phyloP scores from a whole-genome alignment of 2,797 vertebrate species.

The Amblyraja radiata region DNA sequence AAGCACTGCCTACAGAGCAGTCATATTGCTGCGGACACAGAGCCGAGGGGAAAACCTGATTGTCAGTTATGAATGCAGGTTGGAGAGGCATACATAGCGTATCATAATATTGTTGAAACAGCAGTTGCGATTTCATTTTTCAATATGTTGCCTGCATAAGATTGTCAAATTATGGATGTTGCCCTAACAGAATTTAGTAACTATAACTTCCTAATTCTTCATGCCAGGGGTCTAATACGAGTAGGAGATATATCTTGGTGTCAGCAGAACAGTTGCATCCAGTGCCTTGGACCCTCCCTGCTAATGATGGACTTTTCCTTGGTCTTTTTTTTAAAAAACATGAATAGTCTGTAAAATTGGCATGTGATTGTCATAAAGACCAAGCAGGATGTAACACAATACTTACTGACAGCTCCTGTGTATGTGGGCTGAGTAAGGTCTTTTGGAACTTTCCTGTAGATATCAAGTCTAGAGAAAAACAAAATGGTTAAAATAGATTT shows the following conservation, averaged over 20 bases:
- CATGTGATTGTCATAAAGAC: neutral
- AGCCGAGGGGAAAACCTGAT: neutral
- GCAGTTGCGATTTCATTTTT: neutral
- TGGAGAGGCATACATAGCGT: neutral
- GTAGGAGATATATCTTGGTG: neutral
- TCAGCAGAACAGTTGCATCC: neutral
- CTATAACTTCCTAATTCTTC: neutral
- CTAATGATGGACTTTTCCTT: neutral
- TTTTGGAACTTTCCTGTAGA: constrained; percentile 99
- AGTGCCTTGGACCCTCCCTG: no score
- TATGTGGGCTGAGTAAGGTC: constrained; percentile 98
- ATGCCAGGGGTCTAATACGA: neutral
- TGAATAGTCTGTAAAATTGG: neutral
- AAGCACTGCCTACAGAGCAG: no score
- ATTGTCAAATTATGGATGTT: neutral
- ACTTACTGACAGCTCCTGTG: constrained; percentile 98
- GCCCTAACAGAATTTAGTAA: neutral
- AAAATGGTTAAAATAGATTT: constrained; percentile 38
- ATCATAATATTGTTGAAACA: neutral
- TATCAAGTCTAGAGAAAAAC: constrained; percentile 77
- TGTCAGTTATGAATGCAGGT: neutral
- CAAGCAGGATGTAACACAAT: constrained; percentile 38
- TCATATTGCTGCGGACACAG: no score
- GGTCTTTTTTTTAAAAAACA: neutral
- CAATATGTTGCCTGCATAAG: neutral